Conservation (phyloP, 30 jellyfish, hydroid and myxozoan species). For the Clytia hemisphaerica region DNA sequence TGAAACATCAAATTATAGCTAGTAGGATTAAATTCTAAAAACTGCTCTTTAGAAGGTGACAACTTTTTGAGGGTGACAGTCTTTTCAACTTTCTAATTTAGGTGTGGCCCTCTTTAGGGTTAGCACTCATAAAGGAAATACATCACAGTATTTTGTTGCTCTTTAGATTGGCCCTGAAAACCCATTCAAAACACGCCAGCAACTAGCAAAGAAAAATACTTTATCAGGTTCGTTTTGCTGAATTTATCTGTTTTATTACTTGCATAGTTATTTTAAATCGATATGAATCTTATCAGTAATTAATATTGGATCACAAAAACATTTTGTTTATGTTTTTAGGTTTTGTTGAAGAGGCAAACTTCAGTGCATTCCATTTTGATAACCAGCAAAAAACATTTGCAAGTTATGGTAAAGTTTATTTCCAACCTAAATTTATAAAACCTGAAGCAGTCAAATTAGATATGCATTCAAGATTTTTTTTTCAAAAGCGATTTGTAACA, state of each 20-base stretch:
- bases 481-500: neutral
- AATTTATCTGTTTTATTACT: neutral
- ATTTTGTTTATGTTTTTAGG: slow-evolving; percentile 65
- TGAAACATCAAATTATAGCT: no score
- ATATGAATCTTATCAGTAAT: no score
- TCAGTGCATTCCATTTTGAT: slow-evolving; percentile 89
- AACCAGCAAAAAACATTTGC: slow-evolving; percentile 84
- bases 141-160: neutral
- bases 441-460: no score
- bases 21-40: no score
- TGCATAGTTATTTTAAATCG: neutral
- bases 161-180: slow-evolving; percentile 89
- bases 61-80: no score
- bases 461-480: no score
- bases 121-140: no score
- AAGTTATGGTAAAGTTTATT: slow-evolving; percentile 83
- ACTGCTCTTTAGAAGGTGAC: no score
- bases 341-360: slow-evolving; percentile 81
- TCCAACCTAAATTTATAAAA: no score
- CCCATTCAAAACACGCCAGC: slow-evolving; percentile 84
- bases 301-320: neutral
- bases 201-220: slow-evolving; percentile 71
- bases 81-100: no score
- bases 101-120: no score
- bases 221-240: slow-evolving; percentile 50